Base-by-base conservation (phyloP, 2,113 vertebrate genomes). In the Sialia sialis region DNA sequence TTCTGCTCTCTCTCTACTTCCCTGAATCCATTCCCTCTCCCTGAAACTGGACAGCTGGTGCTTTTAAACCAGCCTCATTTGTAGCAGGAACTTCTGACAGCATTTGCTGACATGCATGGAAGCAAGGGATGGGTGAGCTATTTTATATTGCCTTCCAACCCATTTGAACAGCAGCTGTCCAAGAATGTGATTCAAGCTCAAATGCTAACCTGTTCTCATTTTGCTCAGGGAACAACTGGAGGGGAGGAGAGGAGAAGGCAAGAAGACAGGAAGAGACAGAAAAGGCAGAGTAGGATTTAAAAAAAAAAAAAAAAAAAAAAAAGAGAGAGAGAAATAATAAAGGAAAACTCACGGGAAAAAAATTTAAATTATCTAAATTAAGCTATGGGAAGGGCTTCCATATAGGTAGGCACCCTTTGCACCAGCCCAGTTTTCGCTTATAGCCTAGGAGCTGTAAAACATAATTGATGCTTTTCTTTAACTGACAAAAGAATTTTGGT, bases 101-200 rank as follows among this genome's bases (percentile, higher is more conserved):
- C 82, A 52, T 63, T 93, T 91, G 72, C 94, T 96, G 84, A 94
- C 25, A 68, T 88, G 66, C 75, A 85, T 90, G 91, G 95, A 91
- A 93, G 73, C 89, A 81, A 94, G 92, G 78, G 69, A 95, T 97
- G 94, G 93, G 94, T 97, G 95, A 97, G 94, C 84, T 95, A 44
- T 95, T 96, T 95, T 92, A 81, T 87, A 43, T 88, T 95, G 74
- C 78, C 66, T 96, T 93, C 92, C 82, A 93, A 87, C 30, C 29
- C 39, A 9, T 78, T 86, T 88, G 54, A 90, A 81, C 87, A 82
- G 82, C 72, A 89, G 64, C 66, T 78, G 56, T 86, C 84, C 63
- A 59, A 73, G 83, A 85, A 59, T 34, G 67, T 82, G 76, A 69
- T 39, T 94, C 68, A 48, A 73, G 68, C 59, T 84, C 73, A 63